Percentiles rank a stretch among this genome's conserved stretches.
Evolutionary conservation across 2,888 invertebrate genomes (phyloP).

Genomic region (Bombylius discolor): DNA sequence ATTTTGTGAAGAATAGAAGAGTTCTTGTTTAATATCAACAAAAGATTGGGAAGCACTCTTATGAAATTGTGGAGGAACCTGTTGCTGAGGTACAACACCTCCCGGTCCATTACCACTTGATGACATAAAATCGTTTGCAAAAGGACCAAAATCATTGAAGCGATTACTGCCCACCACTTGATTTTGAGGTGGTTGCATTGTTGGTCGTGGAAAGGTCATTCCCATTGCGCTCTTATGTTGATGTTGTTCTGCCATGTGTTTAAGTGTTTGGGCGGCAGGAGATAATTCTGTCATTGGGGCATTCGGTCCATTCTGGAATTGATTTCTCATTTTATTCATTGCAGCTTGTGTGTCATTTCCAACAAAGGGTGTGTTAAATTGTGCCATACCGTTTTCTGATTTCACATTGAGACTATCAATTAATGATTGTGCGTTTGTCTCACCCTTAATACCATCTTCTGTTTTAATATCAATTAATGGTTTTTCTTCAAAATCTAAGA

Average conservation of each 20-base stretch:
- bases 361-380: conserved; percentile 20
- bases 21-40: conserved; percentile 45
- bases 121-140: conserved; percentile 39
- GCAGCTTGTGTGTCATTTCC: conserved; percentile 17
- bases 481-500: conserved; percentile 65
- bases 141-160: conserved; percentile 48
- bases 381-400: conserved; percentile 31
- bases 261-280: conserved; percentile 87
- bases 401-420: conserved; percentile 35
- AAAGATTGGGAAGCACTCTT: conserved; percentile 37
- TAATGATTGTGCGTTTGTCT: conserved; percentile 34
- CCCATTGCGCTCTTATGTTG: conserved; percentile 68
- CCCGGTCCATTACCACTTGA: conserved; percentile 27
- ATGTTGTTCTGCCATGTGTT: conserved; percentile 95
- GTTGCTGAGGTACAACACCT: conserved; percentile 26
- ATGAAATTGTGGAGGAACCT: conserved; percentile 32
- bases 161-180: conserved; percentile 37
- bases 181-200: conserved; percentile 37
- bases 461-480: conserved; percentile 36
- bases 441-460: conserved; percentile 35
- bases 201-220: conserved; percentile 41
- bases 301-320: conserved; percentile 33
- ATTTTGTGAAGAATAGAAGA: conserved; percentile 37
- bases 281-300: conserved; percentile 57
- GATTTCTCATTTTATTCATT: conserved; percentile 24